Conservation (phyloP, 2,113 vertebrate species). For the Paramormyrops kingsleyae region DNA sequence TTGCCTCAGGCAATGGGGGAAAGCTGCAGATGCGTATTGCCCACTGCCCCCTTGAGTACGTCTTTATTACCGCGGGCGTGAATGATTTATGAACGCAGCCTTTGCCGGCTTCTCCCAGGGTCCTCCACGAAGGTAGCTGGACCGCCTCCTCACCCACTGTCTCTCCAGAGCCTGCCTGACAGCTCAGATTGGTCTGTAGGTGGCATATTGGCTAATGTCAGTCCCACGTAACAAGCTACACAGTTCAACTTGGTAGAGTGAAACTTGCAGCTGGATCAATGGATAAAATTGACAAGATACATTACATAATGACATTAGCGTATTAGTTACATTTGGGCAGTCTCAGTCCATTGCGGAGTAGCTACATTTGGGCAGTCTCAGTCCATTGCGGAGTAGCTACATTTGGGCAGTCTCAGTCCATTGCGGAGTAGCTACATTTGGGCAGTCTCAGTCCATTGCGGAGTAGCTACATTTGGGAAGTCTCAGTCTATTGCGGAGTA, state of each 20-base stretch:
- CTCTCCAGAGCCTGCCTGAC: not conserved
- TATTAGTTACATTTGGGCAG: not conserved
- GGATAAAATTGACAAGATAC: not conserved
- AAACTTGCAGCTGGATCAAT: not conserved
- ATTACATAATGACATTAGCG: not conserved
- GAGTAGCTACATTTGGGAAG: not conserved
- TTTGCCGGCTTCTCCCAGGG: not conserved
- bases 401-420: too few species aligned
- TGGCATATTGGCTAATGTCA: not conserved
- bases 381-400: too few species aligned
- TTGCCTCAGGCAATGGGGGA: not conserved
- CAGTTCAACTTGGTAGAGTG: not conserved
- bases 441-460: not conserved
- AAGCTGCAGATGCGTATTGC: not conserved
- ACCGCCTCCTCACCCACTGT: not conserved
- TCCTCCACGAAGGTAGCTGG: not conserved
- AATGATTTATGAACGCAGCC: slow-evolving; percentile 5
- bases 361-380: not conserved
- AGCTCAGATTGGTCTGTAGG: not conserved
- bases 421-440: not conserved
- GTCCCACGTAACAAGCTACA: not conserved
- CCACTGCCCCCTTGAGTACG: not conserved
- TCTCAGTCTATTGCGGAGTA: too few species aligned
- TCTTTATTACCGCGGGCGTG: not conserved
- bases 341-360: not conserved